Evolutionary conservation across 2,888 invertebrate species (phyloP).

Genomic region (Idaea straminata): DNA sequence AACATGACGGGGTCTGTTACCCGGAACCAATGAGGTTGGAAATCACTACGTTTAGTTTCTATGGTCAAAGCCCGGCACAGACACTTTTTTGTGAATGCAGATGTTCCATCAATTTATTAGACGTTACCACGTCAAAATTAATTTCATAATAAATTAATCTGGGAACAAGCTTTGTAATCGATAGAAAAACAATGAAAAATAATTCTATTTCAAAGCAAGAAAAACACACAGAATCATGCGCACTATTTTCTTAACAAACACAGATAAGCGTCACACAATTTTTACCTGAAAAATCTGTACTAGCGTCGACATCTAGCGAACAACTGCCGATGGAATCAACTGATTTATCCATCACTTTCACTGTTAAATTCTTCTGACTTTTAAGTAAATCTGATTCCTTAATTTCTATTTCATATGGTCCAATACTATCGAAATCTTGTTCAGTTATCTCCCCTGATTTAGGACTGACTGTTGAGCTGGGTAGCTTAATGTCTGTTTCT

Average conservation of each 20-base stretch:
- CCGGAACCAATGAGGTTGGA: too few relatives aligned
- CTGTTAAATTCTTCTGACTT: constrained; percentile 61
- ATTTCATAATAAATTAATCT: too few relatives aligned
- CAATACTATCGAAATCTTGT: constrained; percentile 68
- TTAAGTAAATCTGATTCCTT: constrained; percentile 68
- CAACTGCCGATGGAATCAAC: constrained; percentile 93
- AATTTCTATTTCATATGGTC: constrained; percentile 71
- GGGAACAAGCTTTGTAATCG: too few relatives aligned
- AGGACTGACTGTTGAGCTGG: constrained; percentile 71
- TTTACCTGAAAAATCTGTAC: constrained; percentile 87
- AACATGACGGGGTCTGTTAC: too few relatives aligned
- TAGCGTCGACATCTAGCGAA: constrained; percentile 90
- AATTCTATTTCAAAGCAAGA: constrained; percentile 6
- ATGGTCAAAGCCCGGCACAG: too few relatives aligned
- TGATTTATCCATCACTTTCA: constrained; percentile 85
- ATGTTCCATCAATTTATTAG: too few relatives aligned
- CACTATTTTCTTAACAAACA: constrained; percentile 35
- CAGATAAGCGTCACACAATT: constrained; percentile 37
- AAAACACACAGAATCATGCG: constrained; percentile 33
- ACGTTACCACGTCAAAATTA: too few relatives aligned
- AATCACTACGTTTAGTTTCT: too few relatives aligned
- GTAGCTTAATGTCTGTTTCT: constrained; percentile 69
- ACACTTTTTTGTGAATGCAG: too few relatives aligned
- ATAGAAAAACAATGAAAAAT: not conserved
- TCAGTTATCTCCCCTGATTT: constrained; percentile 42